Conservation (phyloP, 2,888 invertebrate species). For the Diabrotica balteata region DNA sequence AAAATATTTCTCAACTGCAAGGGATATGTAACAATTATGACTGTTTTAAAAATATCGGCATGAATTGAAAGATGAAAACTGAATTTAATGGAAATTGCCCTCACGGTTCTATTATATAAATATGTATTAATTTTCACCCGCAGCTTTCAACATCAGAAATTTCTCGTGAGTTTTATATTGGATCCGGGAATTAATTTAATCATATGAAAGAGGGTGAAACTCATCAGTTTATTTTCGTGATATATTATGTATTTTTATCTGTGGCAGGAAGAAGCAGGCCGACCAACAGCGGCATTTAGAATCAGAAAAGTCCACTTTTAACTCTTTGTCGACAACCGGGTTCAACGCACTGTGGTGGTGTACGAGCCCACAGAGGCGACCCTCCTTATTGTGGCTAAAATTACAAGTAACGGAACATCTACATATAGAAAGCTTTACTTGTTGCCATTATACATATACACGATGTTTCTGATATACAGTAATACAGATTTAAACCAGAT, state of each 20-base stretch:
- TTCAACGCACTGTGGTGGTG: conserved; percentile 55
- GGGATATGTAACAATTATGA: too few species aligned
- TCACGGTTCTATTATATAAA: too few species aligned
- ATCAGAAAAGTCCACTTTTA: conserved; percentile 53
- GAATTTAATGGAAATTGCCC: too few species aligned
- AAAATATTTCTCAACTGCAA: too few species aligned
- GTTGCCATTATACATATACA: too few species aligned
- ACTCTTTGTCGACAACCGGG: conserved; percentile 54
- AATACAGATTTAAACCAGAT: too few species aligned
- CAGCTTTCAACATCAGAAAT: too few species aligned
- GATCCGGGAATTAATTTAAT: not conserved
- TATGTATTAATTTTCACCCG: too few species aligned
- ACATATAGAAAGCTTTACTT: too few species aligned
- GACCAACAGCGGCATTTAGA: conserved; percentile 40
- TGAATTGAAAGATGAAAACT: too few species aligned
- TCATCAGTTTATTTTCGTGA: conserved; percentile 44
- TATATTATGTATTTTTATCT: conserved; percentile 52
- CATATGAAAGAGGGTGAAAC: conserved; percentile 15
- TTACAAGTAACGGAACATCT: conserved; percentile 16
- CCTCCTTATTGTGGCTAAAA: conserved; percentile 50
- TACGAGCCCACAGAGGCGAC: conserved; percentile 52
- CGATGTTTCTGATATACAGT: too few species aligned
- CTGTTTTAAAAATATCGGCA: too few species aligned
- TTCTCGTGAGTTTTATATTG: conserved; percentile 14
- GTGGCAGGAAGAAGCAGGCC: conserved; percentile 53